Base-by-base conservation (phyloP, 64 coral and sea anemone genomes). In the Platygyra sinensis region DNA sequence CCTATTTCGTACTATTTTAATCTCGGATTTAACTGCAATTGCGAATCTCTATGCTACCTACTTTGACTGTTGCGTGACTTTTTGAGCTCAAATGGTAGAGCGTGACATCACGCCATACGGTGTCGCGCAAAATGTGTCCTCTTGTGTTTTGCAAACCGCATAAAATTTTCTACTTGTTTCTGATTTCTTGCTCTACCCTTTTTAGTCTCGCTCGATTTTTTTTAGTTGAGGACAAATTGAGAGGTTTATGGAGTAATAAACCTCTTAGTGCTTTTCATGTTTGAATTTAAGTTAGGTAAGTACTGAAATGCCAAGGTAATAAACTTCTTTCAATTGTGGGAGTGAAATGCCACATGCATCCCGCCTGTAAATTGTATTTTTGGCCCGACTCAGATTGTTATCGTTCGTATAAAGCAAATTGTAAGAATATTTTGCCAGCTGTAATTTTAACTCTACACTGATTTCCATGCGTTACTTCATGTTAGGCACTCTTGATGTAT, bases 331-430 rank as follows among this genome's bases (percentile, higher is more conserved):
- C 14, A 30, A 42, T 79, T 83, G 18, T 85, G 36, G 36, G 81
- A 71, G 81, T 65, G 67, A 49, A 25, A 1, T 3, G 64, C 28
- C 71, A 8, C 10, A n/a, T n/a, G n/a, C n/a, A 10, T n/a, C 22
- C 4, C 22, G 32, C 62, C 67, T 71, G 61, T 51, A 46, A 85
- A 27, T 69, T 61, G 62, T 72, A 85, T 85, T 85, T 85, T 85
- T 85, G 36, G 32, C 62, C 11, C 62, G 42, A 36, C 81, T 46
- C 8, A 71, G 28, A n/a, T 85, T 28, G 62, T 71, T 22, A 51
- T n/a, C 81, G 39, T 85, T 50, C 81, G 78, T 83, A 28, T 69
- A 65, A 83, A 64, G 49, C 31, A 69, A 85, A 63, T 85, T 69
- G 63, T 71, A 69, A 85, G 62, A 71, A 28, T 83, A 81, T 20